Conservation (phyloP, 2,797 vertebrate genomes). For the Gallinago nigripennis region DNA sequence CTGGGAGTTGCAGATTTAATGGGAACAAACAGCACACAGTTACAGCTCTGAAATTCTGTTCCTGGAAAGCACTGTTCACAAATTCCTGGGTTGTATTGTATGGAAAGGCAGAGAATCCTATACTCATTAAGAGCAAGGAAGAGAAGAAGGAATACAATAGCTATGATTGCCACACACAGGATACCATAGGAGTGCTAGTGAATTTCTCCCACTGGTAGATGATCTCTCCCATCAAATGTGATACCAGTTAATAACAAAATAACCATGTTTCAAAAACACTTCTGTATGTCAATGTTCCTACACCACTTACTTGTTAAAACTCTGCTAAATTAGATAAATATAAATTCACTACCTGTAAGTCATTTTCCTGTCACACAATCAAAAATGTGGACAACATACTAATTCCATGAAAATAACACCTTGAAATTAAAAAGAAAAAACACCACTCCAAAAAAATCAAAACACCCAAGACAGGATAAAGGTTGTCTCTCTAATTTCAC, state of each 20-base stretch:
- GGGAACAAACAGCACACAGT: not conserved
- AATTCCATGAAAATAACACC: not conserved
- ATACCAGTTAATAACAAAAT: not conserved
- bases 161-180: not conserved
- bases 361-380: not conserved
- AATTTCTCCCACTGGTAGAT: not conserved
- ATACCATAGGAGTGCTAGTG: fast-evolving
- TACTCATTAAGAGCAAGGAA: not conserved
- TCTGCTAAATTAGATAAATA: not conserved
- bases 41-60: not conserved
- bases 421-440: not conserved
- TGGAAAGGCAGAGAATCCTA: not conserved
- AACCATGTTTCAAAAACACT: not conserved
- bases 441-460: too few species aligned
- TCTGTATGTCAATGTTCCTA: not conserved
- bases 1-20: not conserved
- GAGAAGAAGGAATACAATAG: not conserved
- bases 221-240: not conserved
- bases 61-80: not conserved
- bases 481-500: not conserved
- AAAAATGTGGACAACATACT: not conserved
- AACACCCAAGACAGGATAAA: not conserved
- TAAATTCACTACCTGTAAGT: not conserved
- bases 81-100: not conserved
- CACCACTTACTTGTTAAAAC: not conserved